Evolutionary conservation across 2,797 vertebrate genomes (phyloP).

Genomic region (Lagocephalus sceleratus): DNA sequence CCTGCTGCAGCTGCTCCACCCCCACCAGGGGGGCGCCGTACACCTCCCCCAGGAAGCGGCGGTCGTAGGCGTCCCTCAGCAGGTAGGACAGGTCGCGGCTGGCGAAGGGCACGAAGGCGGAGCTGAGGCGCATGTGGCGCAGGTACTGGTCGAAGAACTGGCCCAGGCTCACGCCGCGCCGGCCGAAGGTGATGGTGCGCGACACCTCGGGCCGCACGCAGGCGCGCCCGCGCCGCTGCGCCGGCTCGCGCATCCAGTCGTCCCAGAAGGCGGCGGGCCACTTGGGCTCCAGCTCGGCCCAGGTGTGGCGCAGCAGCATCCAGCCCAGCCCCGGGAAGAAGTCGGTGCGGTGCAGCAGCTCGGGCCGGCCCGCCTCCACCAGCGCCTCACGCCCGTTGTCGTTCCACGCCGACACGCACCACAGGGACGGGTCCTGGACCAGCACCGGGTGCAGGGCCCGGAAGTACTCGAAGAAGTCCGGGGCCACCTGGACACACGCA

Average conservation of each 20-base stretch:
- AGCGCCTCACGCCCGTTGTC: constrained; percentile 90
- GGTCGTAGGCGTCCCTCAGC: constrained; percentile 79
- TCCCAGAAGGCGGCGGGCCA: constrained; percentile 97
- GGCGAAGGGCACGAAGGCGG: constrained; percentile 91
- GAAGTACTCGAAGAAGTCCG: constrained; percentile 97
- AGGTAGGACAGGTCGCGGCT: constrained; percentile 86
- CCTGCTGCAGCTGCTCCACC: constrained; percentile 83
- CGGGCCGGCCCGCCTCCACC: constrained; percentile 76
- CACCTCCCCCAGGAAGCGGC: constrained; percentile 75
- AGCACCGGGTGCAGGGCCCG: constrained; percentile 83
- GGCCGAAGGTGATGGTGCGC: constrained; percentile 91
- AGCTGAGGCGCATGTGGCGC: constrained; percentile 91
- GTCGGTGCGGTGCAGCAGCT: constrained; percentile 89
- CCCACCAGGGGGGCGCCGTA: constrained; percentile 78
- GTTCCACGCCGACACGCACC: constrained; percentile 96
- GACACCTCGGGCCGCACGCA: constrained; percentile 92
- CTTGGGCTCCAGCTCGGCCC: constrained; percentile 90
- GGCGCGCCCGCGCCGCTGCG: constrained; percentile 84
- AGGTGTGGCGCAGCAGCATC: constrained; percentile 85
- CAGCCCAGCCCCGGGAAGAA: constrained; percentile 95
- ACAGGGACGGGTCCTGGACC: constrained; percentile 76
- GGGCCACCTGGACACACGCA: constrained; percentile 76
- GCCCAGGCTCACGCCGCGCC: constrained; percentile 93
- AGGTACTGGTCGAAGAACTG: constrained; percentile 97
- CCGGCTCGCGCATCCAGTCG: constrained; percentile 93